These are phyloP conservation scores for Bubo bubo DNA, from an alignment of 2,113 vertebrate genomes.

Conservation along the genomic window DNA sequence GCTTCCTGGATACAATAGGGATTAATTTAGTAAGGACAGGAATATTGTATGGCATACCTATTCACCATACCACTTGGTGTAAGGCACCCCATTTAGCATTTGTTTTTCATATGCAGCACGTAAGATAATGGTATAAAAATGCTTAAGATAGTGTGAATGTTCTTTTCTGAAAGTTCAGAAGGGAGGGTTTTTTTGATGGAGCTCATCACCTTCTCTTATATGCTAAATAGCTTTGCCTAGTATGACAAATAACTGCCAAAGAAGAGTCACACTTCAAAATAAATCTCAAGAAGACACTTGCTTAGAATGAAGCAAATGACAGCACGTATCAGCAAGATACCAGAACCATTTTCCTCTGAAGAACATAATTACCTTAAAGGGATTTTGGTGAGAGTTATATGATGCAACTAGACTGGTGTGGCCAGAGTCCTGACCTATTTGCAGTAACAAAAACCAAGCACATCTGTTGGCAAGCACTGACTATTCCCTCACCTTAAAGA, in stretches of 20 bases:
- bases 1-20: conserved; percentile 61
- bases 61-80: not conserved
- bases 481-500: not conserved
- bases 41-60: conserved; percentile 45
- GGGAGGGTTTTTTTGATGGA: not conserved
- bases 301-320: not conserved
- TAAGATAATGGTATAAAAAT: conserved; percentile 15
- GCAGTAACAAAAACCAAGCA: not conserved
- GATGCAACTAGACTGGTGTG: not conserved
- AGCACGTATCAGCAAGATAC: not conserved
- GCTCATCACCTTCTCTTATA: not conserved
- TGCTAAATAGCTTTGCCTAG: not conserved
- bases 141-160: not conserved
- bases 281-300: not conserved
- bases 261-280: not conserved
- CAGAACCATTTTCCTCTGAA: not conserved
- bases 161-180: conserved; percentile 4
- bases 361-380: not conserved
- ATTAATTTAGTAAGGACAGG: conserved; percentile 30
- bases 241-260: not conserved
- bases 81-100: conserved; percentile 30
- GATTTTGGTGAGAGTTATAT: not conserved
- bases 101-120: not conserved
- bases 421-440: not conserved
- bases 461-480: not conserved